Base-by-base conservation (phyloP, 2,797 vertebrate genomes). In the Discoglossus pictus region DNA sequence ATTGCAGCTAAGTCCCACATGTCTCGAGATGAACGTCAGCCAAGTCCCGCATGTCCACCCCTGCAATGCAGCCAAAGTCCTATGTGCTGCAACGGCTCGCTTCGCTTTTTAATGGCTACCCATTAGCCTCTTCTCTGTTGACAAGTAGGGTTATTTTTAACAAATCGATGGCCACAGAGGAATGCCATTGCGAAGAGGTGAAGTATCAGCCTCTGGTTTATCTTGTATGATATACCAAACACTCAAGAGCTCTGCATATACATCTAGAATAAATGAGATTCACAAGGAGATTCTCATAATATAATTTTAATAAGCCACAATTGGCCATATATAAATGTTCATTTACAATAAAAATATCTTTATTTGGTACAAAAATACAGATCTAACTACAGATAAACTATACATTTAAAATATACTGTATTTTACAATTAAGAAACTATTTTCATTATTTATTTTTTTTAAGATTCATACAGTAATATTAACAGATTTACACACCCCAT, bases 361-460 rank as follows among this genome's bases (percentile, higher is more conserved):
- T 61, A 62, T 67, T 73, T 56, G 20, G 34, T 73, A 67, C 38
- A 68, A 58, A 67, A 73, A 73, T 63, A 62, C 52, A 44, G 13
- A 43, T 68, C 53, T 62, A 68, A 3, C 52, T 61, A 62, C 43
- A 50, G 36, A 56, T 21, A 55, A 25, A 18, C 24, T 62, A 58
- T 51, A 66, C 53, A 51, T 48, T 52, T 47, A 54, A 66, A 55
- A 46, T 24, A 13, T 35, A 48, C 18, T 39, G 31, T 7, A 25
- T 52, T 20, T 47, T 44, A 68, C 60, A 56, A 23, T 42, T 25
- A 54, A 62, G 21, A 35, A 31, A 10, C 31, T 46, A 51, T 6
- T 6, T 13, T 8, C 17, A 62, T 44, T 47, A 25, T 63, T 42
- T n/a, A 62, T 44, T 47, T 35, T 63, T 42, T 53, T 2, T n/a